Conservation (phyloP, 2,113 vertebrate species). For the Pimephales promelas region DNA sequence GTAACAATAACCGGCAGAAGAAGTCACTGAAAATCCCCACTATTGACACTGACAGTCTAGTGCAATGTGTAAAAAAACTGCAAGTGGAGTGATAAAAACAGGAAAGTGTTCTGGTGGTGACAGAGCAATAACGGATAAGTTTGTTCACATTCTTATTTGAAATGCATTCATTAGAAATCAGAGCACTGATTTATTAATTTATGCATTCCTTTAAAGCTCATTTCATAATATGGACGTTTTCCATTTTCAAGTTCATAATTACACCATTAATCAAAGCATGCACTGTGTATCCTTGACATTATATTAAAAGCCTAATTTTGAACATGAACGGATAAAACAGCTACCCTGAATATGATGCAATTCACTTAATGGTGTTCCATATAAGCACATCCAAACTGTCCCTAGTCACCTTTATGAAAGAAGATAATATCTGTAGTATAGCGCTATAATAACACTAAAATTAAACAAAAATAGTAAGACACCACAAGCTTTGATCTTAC, state of each 20-base stretch:
- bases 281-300: background rate
- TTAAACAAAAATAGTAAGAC: constrained; percentile 15
- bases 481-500: constrained; percentile 33
- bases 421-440: background rate
- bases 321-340: background rate
- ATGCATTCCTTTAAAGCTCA: background rate
- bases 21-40: background rate
- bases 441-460: background rate
- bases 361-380: background rate
- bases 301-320: background rate
- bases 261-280: constrained; percentile 1
- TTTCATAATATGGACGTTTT: background rate
- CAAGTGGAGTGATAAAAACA: background rate
- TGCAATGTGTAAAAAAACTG: background rate
- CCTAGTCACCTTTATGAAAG: background rate
- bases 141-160: background rate
- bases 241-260: constrained; percentile 7
- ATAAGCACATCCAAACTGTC: background rate
- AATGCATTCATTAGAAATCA: background rate
- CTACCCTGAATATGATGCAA: background rate
- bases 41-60: background rate
- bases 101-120: no score
- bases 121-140: background rate
- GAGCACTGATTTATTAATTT: background rate
- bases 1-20: background rate